Evolutionary conservation across 2,113 vertebrate species (phyloP).

Genomic region (Ramphastos sulfuratus): DNA sequence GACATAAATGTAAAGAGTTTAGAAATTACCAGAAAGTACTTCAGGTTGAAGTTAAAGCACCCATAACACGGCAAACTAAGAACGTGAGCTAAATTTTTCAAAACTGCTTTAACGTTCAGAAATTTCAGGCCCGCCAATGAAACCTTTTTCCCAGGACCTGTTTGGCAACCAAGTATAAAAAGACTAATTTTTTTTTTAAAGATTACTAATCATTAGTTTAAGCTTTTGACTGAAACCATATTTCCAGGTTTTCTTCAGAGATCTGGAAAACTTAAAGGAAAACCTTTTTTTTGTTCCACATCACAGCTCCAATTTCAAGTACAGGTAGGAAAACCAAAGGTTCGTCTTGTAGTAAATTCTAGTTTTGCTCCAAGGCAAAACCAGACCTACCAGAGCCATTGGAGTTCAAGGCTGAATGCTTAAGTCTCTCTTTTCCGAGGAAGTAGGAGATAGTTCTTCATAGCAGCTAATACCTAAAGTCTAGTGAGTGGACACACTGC

Average conservation of each 20-base stretch:
- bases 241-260: neutral
- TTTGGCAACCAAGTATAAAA: neutral
- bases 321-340: neutral
- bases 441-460: neutral
- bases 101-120: neutral
- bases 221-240: neutral
- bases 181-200: neutral
- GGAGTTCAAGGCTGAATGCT: neutral
- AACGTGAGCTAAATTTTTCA: neutral
- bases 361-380: neutral
- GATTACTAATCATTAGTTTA: neutral
- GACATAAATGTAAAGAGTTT: neutral
- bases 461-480: neutral
- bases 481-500: neutral
- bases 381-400: neutral
- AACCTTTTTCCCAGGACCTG: neutral
- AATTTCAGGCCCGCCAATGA: neutral
- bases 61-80: neutral
- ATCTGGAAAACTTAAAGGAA: neutral
- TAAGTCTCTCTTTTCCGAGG: neutral
- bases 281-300: neutral
- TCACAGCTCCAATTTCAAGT: neutral
- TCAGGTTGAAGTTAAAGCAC: neutral
- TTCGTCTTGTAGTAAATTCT: neutral
- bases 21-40: neutral